Percentiles rank a stretch among this genome's conserved stretches.
These are phyloP conservation scores for Callyntrura sp. DNA, from an alignment of 2,888 invertebrate genomes.

Conservation along the genomic window DNA sequence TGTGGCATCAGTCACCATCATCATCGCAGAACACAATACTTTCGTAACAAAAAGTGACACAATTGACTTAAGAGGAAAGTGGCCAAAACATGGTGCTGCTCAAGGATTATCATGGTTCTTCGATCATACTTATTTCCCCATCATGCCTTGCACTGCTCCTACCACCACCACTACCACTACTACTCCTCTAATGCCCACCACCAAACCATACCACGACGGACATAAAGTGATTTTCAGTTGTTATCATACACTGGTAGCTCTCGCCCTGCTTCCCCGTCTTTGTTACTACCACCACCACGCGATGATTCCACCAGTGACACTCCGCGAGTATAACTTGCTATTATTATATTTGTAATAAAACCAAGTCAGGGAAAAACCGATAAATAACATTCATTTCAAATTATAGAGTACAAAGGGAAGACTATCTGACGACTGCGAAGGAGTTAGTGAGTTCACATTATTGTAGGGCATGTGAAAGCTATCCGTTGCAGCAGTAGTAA, in stretches of 20 bases:
- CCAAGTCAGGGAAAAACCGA: constrained; percentile 69
- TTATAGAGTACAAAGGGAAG: constrained; percentile 35
- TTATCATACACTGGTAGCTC: background rate
- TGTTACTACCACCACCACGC: constrained; percentile 29
- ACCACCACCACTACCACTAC: constrained; percentile 25
- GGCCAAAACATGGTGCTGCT: constrained; percentile 69
- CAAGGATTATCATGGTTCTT: constrained; percentile 64
- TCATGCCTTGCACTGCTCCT: background rate
- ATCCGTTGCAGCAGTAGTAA: constrained; percentile 66
- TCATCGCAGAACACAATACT: constrained; percentile 43
- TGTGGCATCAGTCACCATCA: constrained; percentile 57
- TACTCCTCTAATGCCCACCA: too few species aligned
- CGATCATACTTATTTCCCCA: constrained; percentile 62
- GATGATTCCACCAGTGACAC: constrained; percentile 33
- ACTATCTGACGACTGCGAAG: constrained; percentile 38
- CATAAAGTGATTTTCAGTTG: constrained; percentile 49
- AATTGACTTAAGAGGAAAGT: constrained; percentile 78
- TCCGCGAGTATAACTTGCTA: constrained; percentile 23
- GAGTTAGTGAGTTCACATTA: constrained; percentile 40
- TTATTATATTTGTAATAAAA: constrained; percentile 73
- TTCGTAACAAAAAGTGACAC: constrained; percentile 65
- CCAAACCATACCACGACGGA: background rate
- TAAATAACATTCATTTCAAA: constrained; percentile 68
- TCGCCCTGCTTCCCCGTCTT: background rate
- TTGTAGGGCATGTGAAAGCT: constrained; percentile 54